These are phyloP conservation scores for Pseudopodoces humilis DNA, from an alignment of 2,113 vertebrate genomes.

Conservation along the genomic window DNA sequence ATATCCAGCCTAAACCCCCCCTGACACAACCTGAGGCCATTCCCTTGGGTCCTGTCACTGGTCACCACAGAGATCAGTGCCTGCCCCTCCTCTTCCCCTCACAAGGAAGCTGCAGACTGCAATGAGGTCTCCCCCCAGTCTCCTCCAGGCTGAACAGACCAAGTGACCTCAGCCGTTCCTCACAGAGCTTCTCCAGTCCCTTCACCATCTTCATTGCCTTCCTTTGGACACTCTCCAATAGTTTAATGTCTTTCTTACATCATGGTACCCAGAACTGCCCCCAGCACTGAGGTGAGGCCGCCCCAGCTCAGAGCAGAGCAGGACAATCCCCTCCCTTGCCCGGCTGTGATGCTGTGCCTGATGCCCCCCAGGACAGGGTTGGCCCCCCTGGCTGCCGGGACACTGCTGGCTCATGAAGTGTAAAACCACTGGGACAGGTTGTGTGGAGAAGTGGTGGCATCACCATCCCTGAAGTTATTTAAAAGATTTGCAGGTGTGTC, in stretches of 20 bases:
- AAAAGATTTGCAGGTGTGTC: background rate
- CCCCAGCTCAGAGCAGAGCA: background rate
- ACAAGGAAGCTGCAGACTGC: background rate
- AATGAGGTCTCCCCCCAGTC: fast-evolving
- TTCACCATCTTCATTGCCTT: background rate
- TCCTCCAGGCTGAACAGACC: background rate
- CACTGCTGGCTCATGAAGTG: background rate
- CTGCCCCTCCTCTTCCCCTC: background rate
- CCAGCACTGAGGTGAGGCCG: background rate
- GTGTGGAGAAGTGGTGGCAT: background rate
- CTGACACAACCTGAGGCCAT: background rate
- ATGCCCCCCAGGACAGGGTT: background rate
- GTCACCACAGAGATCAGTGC: background rate
- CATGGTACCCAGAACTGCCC: background rate
- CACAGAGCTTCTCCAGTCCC: fast-evolving
- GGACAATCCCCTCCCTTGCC: background rate
- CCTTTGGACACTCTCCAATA: background rate
- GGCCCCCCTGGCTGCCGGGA: background rate
- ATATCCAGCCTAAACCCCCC: background rate
- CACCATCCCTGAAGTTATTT: background rate
- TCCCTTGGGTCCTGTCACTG: fast-evolving
- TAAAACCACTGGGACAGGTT: background rate
- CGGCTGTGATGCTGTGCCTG: background rate
- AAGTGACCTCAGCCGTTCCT: background rate
- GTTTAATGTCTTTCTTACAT: fast-evolving